phyloP scores from a whole-genome alignment of 2,797 vertebrate genomes.

The Cetoscarus ocellatus region DNA sequence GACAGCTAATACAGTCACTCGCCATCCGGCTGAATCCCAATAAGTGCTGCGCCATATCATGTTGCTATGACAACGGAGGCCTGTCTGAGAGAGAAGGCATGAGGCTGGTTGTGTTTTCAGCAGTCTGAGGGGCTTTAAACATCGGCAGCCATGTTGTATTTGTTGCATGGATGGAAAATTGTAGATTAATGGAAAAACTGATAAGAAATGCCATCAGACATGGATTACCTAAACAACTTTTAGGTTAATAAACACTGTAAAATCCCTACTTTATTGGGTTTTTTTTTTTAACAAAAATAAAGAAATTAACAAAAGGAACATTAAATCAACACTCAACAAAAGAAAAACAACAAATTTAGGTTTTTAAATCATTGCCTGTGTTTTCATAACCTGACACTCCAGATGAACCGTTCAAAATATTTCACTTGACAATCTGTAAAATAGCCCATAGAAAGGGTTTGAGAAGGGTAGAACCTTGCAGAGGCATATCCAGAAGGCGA shows the following conservation, averaged over 20 bases:
- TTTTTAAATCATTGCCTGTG: too few relatives aligned
- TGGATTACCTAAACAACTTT: neutral
- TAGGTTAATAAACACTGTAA: neutral
- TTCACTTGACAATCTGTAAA: too few relatives aligned
- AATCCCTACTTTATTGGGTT: too few relatives aligned
- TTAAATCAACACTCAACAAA: too few relatives aligned
- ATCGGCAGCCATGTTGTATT: conserved; percentile 74
- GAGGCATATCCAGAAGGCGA: too few relatives aligned
- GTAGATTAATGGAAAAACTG: conserved; percentile 7
- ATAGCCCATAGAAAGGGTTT: too few relatives aligned
- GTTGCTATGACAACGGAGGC: conserved; percentile 97
- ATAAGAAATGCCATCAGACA: conserved; percentile 3
- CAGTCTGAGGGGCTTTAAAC: conserved; percentile 59
- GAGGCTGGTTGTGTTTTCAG: conserved; percentile 75
- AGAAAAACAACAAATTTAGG: too few relatives aligned
- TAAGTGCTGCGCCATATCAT: conserved; percentile 94
- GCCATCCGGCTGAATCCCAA: conserved; percentile 89
- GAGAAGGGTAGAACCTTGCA: too few relatives aligned
- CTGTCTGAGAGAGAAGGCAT: conserved; percentile 80
- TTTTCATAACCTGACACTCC: too few relatives aligned
- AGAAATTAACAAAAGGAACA: too few relatives aligned
- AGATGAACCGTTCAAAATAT: too few relatives aligned
- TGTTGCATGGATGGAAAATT: conserved; percentile 43
- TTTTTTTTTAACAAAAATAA: too few relatives aligned
- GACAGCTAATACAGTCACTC: conserved; percentile 81